phyloP scores from a whole-genome alignment of 2,113 vertebrate species.

The Neofelis nebulosa region DNA sequence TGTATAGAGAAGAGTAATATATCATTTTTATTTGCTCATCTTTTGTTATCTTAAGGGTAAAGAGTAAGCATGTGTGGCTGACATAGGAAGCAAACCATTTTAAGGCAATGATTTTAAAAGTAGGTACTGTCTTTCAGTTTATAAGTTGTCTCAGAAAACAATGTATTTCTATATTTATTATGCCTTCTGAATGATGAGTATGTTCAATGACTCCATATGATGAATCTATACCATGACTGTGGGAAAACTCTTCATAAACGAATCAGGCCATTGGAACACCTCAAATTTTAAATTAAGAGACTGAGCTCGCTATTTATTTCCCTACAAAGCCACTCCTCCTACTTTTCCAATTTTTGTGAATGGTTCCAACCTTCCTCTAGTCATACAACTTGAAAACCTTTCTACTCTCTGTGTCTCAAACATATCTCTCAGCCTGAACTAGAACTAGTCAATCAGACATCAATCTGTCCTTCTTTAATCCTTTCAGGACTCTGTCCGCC shows the following conservation, averaged over 20 bases:
- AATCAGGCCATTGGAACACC: background rate
- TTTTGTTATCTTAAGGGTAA: background rate
- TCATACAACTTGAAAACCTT: background rate
- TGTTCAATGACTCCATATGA: background rate
- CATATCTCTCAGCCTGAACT: background rate
- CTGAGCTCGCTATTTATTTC: background rate
- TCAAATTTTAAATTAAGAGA: background rate
- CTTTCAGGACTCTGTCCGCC: background rate
- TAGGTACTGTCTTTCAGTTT: background rate
- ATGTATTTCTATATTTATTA: background rate
- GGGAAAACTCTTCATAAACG: background rate
- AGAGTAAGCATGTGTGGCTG: background rate
- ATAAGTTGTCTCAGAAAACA: background rate
- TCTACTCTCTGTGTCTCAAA: background rate
- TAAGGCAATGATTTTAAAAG: background rate
- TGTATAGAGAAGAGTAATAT: background rate
- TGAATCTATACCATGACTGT: background rate
- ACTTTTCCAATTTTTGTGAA: background rate
- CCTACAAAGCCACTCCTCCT: background rate
- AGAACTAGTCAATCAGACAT: background rate
- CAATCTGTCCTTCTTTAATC: background rate
- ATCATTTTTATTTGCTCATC: background rate
- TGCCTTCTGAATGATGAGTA: background rate
- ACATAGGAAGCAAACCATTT: slow-evolving; percentile 1
- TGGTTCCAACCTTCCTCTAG: background rate